phyloP scores from a whole-genome alignment of 2,888 invertebrate species.

The Patella caerulea region DNA sequence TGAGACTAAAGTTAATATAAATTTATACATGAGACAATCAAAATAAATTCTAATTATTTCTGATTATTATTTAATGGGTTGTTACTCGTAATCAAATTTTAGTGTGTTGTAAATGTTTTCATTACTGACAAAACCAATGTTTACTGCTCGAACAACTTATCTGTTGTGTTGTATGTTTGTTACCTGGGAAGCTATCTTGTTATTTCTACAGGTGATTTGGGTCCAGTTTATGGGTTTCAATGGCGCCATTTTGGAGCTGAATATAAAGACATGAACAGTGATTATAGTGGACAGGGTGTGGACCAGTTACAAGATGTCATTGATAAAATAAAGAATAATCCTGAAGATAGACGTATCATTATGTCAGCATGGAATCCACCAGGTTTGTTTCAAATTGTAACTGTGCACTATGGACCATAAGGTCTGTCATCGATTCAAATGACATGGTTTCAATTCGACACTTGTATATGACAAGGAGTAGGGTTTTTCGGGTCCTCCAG shows the following conservation, averaged over 20 bases:
- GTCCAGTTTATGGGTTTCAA: slow-evolving; percentile 98
- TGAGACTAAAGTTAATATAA: no score
- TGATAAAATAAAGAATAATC: slow-evolving; percentile 82
- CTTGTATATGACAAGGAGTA: no score
- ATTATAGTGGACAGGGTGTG: slow-evolving; percentile 88
- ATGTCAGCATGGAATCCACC: slow-evolving; percentile 96
- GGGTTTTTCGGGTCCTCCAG: no score
- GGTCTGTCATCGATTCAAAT: no score
- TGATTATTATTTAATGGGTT: no score
- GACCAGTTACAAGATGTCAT: slow-evolving; percentile 89
- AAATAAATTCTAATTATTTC: no score
- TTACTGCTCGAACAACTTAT: not conserved
- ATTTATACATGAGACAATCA: no score
- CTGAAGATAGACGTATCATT: slow-evolving; percentile 89
- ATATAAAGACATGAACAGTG: slow-evolving; percentile 84
- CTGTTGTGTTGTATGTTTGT: not conserved
- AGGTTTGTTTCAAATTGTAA: slow-evolving; percentile 55
- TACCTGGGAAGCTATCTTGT: not conserved
- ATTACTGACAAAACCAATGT: not conserved
- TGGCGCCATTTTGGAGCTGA: slow-evolving; percentile 97
- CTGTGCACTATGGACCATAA: no score
- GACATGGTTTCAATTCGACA: no score
- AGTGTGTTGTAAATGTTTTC: no score
- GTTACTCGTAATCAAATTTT: no score
- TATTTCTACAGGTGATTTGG: slow-evolving; percentile 82